These are phyloP conservation scores for Actinostola sp. DNA, from an alignment of 92 coral and sea anemone species.

Conservation along the genomic window DNA sequence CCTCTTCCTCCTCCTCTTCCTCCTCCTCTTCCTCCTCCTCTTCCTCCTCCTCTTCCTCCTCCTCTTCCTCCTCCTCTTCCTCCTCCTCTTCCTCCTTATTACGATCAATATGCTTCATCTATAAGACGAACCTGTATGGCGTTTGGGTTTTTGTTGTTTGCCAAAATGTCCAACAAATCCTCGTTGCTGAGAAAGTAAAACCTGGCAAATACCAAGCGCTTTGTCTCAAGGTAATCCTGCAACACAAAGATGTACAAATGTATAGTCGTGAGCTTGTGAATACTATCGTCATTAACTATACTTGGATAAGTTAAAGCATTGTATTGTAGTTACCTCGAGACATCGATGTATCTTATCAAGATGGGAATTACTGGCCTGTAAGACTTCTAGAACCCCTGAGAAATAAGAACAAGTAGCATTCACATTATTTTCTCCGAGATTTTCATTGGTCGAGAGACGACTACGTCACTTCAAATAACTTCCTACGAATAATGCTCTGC, in stretches of 20 bases:
- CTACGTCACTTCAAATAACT: no score
- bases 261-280: neutral
- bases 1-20: no score
- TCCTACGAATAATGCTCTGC: no score
- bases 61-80: no score
- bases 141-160: conserved; percentile 92
- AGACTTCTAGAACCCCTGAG: conserved; percentile 88
- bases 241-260: neutral
- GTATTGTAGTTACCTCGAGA: conserved; percentile 73
- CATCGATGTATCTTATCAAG: conserved; percentile 96
- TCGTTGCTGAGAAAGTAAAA: conserved; percentile 96
- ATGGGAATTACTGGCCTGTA: conserved; percentile 92
- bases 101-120: neutral
- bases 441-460: no score
- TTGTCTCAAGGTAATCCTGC: conserved; percentile 96
- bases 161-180: conserved; percentile 88
- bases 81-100: no score
- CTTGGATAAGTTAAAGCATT: no score
- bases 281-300: no score
- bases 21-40: no score
- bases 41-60: no score
- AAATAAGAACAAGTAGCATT: neutral
- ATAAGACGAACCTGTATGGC: conserved; percentile 74
- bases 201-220: conserved; percentile 89
- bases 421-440: no score